phyloP scores from a whole-genome alignment of 2,888 invertebrate genomes.

The Spodoptera picta region DNA sequence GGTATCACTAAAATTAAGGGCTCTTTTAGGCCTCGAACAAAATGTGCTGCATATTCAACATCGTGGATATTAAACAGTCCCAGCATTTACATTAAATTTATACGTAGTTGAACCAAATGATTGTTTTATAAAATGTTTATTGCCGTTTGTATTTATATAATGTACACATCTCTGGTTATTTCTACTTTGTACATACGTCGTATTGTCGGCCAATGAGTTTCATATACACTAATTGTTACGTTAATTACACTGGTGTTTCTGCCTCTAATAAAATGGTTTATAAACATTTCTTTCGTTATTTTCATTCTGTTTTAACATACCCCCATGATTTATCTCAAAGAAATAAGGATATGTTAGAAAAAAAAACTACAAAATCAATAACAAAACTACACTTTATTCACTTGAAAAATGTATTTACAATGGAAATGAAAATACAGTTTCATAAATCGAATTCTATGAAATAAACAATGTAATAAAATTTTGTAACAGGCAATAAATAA shows the following conservation, averaged over 20 bases:
- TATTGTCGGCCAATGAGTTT: conserved; percentile 59
- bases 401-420: conserved; percentile 34
- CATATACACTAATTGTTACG: conserved; percentile 71
- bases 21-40: conserved; percentile 32
- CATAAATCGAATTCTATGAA: neutral
- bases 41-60: conserved; percentile 28
- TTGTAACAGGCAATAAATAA: conserved; percentile 4
- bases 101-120: conserved; percentile 55
- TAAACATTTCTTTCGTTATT: conserved; percentile 52
- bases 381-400: conserved; percentile 2
- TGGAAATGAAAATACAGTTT: conserved; percentile 14
- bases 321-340: no score
- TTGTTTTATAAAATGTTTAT: conserved; percentile 66
- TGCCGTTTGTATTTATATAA: conserved; percentile 45
- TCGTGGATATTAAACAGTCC: conserved; percentile 22
- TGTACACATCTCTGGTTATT: conserved; percentile 53
- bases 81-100: conserved; percentile 49
- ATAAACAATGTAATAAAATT: conserved; percentile 2
- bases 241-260: conserved; percentile 77
- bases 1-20: conserved; percentile 50
- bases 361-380: conserved; percentile 9
- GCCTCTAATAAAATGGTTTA: conserved; percentile 82
- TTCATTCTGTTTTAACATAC: neutral
- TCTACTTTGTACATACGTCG: conserved; percentile 61
- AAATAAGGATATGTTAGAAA: no score